Evolutionary conservation across 1,140 invertebrate genomes (phyloP), one percentile per base, ranked within the genome.

Genomic region (Limonius californicus): DNA sequence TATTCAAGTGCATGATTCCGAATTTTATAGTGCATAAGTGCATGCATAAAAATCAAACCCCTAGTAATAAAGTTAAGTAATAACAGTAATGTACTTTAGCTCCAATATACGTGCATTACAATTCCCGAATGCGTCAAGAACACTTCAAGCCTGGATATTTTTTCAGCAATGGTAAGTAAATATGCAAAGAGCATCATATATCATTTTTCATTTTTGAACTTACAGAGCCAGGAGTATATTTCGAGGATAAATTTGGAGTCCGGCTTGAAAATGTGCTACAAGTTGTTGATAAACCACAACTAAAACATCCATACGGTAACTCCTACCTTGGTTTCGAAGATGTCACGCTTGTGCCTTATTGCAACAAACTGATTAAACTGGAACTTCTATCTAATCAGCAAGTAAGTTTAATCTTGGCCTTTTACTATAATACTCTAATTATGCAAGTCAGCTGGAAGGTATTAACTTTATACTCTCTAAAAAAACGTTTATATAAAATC

Each of bases 181-280:
- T 32, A 27, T 11, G 6, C n/a, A 11, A n/a, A 35, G 7, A 35
- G 32, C n/a, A 7, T 35, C 7, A n/a, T 35, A 35, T 35, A 35
- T 14, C n/a, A n/a, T n/a, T n/a, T n/a, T n/a, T n/a, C n/a, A n/a
- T n/a, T n/a, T n/a, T n/a, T n/a, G n/a, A n/a, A 47, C 65, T 76
- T 74, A 15, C 70, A 89, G 90, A 90, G 68, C 90, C 91, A 3
- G 89, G 88, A 1, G 91, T 85, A 78, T 91, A 91, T 72, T 88
- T 94, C 74, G 85, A 87, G 68, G 85, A 85, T 9, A 85, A 91
- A 61, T 99, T 94, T 80, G 97, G 97, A 1, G 86, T 97, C 18
- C 84, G 94, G 43, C 82, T 99, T 35, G 95, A 97, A 74, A 98
- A 95, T 77, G 83, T 95, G 39, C 79, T 97, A n/a, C 86, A 95